Percentiles rank a stretch among this genome's conserved stretches.
These are phyloP conservation scores for Arrhopalites spinosus DNA, from an alignment of 2,888 invertebrate species.

Conservation along the genomic window DNA sequence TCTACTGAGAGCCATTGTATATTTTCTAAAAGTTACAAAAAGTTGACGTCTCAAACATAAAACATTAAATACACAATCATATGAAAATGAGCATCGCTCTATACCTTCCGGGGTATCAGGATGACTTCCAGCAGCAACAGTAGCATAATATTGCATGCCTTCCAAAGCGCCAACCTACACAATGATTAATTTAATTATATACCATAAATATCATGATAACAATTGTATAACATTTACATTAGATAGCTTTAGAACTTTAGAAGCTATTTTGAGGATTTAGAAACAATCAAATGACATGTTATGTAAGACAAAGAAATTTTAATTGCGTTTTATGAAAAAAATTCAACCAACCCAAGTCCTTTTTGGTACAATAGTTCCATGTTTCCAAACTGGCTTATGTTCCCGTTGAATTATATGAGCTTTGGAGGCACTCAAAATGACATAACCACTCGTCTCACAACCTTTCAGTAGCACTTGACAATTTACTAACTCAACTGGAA, in stretches of 20 bases:
- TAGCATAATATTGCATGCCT: slow-evolving; percentile 99
- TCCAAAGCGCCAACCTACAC: slow-evolving; percentile 75
- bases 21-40: slow-evolving; percentile 72
- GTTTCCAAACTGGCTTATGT: slow-evolving; percentile 87
- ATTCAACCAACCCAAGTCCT: slow-evolving; percentile 81
- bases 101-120: slow-evolving; percentile 50
- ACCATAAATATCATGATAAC: too few species aligned
- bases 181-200: too few species aligned
- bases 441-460: slow-evolving; percentile 95
- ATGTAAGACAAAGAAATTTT: too few species aligned
- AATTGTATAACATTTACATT: too few species aligned
- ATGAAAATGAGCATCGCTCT: background rate
- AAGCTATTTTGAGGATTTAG: too few species aligned
- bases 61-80: background rate
- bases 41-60: background rate
- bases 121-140: slow-evolving; percentile 73
- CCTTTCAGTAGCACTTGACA: slow-evolving; percentile 94
- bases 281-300: too few species aligned
- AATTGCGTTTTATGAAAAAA: too few species aligned
- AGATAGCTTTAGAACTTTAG: too few species aligned
- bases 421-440: slow-evolving; percentile 94
- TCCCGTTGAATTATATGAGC: slow-evolving; percentile 90
- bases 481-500: slow-evolving; percentile 83
- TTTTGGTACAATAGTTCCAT: slow-evolving; percentile 85
- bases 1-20: slow-evolving; percentile 96